These are phyloP conservation scores for Syrphus vitripennis DNA, from an alignment of 2,888 invertebrate species.

Conservation along the genomic window DNA sequence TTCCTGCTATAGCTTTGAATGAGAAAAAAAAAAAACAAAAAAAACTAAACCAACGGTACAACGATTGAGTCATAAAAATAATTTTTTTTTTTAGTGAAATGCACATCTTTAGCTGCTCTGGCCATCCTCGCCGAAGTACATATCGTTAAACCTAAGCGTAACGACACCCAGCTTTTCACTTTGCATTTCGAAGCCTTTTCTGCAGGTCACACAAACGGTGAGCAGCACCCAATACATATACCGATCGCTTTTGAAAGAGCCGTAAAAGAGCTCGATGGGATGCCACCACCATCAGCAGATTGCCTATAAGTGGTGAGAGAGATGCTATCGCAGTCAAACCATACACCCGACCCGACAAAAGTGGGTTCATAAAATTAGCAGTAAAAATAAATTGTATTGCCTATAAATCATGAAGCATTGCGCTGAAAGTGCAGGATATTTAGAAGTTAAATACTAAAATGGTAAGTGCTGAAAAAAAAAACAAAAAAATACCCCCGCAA, in stretches of 20 bases:
- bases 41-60: background rate
- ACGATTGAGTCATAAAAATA: conserved; percentile 18
- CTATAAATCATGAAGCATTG: conserved; percentile 51
- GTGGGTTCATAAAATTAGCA: conserved; percentile 59
- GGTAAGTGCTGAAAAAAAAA: background rate
- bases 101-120: background rate
- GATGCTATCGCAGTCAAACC: background rate
- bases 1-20: background rate
- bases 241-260: conserved; percentile 5
- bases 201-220: conserved; percentile 9
- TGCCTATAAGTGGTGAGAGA: conserved; percentile 6
- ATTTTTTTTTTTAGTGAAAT: conserved; percentile 11
- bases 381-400: conserved; percentile 59
- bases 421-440: conserved; percentile 22
- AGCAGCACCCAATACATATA: no score
- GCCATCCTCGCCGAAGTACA: conserved; percentile 30
- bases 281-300: background rate
- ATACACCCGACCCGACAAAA: conserved; percentile 13
- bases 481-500: background rate
- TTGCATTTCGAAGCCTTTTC: conserved; percentile 41
- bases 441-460: conserved; percentile 17
- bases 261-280: conserved; percentile 11
- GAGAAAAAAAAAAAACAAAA: background rate
- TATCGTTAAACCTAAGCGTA: conserved; percentile 25
- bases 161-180: conserved; percentile 20